Conservation (phyloP, 2,113 vertebrate genomes). For the Vulpes lagopus region DNA sequence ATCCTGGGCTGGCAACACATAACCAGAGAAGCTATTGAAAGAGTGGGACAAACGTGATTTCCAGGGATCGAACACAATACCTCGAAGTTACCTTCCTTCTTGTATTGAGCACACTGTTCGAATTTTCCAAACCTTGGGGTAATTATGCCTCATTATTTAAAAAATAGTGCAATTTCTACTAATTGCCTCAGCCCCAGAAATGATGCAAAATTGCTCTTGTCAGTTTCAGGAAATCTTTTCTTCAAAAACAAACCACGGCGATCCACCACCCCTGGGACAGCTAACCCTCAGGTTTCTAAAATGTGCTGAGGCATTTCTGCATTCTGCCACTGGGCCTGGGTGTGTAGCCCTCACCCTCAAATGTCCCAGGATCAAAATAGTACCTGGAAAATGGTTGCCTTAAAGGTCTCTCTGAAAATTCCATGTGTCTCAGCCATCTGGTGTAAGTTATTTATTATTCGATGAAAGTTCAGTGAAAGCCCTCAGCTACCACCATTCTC, state of each 20-base stretch:
- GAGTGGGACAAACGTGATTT: neutral
- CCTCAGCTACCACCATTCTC: neutral
- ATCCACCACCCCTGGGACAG: neutral
- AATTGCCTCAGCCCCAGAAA: neutral
- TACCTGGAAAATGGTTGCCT: neutral
- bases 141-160: conserved; percentile 15
- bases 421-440: neutral
- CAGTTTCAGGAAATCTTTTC: neutral
- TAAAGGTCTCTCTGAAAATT: conserved; percentile 38
- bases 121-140: conserved; percentile 41
- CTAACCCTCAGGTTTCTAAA: neutral
- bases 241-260: conserved; percentile 8
- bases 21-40: neutral
- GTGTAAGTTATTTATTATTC: neutral
- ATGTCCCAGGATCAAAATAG: neutral
- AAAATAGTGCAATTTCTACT: conserved; percentile 1
- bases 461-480: conserved; percentile 12
- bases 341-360: neutral
- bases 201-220: neutral
- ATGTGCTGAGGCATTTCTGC: neutral
- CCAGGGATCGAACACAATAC: neutral
- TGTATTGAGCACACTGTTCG: neutral
- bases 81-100: neutral
- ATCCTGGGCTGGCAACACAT: neutral
- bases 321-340: neutral